These are phyloP conservation scores for Pseudomyrmex sp. DNA, from an alignment of 1,140 invertebrate species.

Conservation along the genomic window DNA sequence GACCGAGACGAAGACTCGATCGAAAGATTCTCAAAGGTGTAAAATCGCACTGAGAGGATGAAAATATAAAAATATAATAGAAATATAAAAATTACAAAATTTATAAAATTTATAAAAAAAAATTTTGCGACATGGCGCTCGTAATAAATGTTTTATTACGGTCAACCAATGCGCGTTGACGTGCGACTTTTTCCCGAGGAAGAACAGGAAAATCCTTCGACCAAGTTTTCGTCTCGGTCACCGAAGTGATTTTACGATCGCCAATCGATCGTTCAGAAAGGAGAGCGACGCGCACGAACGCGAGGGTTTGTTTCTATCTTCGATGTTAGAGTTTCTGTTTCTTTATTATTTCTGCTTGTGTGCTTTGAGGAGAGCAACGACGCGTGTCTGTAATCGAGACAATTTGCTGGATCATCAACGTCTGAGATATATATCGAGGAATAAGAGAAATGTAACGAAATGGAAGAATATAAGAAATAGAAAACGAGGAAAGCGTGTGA, in stretches of 20 bases:
- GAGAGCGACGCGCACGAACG: conserved; percentile 28
- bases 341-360: conserved; percentile 31
- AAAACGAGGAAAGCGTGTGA: not conserved
- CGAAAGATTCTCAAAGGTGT: too few species aligned
- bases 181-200: not conserved
- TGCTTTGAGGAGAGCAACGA: conserved; percentile 6
- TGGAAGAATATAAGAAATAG: not conserved
- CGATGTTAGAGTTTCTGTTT: conserved; percentile 54
- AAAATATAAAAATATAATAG: not conserved
- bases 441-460: not conserved
- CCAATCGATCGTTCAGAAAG: conserved; percentile 8
- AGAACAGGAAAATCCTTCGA: not conserved
- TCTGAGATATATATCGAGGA: conserved; percentile 1
- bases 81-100: conserved; percentile 20
- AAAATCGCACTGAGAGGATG: not conserved
- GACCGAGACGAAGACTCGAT: too few species aligned
- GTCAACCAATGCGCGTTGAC: conserved; percentile 11
- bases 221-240: conserved; percentile 11
- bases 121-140: not conserved
- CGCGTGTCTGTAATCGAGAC: conserved; percentile 8
- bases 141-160: conserved; percentile 39
- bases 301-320: conserved; percentile 63
- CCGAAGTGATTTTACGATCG: conserved; percentile 12
- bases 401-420: conserved; percentile 26
- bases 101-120: not conserved